phyloP scores from a whole-genome alignment of 2,888 invertebrate species.

The Melinopterus prodromus region DNA sequence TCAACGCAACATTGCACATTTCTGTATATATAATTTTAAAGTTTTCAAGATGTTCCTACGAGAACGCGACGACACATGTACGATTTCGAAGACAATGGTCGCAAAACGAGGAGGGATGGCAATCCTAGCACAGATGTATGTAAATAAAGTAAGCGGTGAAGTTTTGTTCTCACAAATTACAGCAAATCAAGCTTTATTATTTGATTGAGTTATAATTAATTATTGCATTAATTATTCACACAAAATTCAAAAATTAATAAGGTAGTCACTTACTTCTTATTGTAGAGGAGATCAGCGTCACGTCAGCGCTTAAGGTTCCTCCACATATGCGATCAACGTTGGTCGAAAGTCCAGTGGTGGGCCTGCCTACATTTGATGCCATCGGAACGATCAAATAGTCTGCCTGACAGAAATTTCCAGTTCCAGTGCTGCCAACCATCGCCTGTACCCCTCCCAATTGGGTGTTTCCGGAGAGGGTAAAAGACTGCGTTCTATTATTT shows the following conservation, averaged over 20 bases:
- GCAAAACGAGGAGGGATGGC: too few species aligned
- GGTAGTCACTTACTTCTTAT: slow-evolving; percentile 72
- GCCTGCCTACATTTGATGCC: slow-evolving; percentile 72
- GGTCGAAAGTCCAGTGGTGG: slow-evolving; percentile 65
- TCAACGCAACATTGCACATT: too few species aligned
- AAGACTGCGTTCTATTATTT: slow-evolving; percentile 76
- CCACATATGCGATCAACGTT: slow-evolving; percentile 87
- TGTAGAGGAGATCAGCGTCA: slow-evolving; percentile 72
- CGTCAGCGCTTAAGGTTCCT: slow-evolving; percentile 79
- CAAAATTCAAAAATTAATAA: neutral
- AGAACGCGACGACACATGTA: too few species aligned
- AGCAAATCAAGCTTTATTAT: too few species aligned
- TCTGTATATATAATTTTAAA: too few species aligned
- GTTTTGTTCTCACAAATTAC: too few species aligned
- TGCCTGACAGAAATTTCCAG: slow-evolving; percentile 73
- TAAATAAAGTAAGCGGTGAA: too few species aligned
- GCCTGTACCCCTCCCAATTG: slow-evolving; percentile 66
- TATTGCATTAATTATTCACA: neutral
- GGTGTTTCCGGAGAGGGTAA: slow-evolving; percentile 82
- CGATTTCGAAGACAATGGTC: too few species aligned
- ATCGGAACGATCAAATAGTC: slow-evolving; percentile 87
- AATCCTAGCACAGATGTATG: too few species aligned
- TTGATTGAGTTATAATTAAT: too few species aligned
- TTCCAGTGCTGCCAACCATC: slow-evolving; percentile 74
- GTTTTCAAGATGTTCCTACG: too few species aligned